Evolutionary conservation across 2,797 vertebrate genomes (phyloP), one percentile per base, ranked within the genome.

Genomic region (Sebastes alutus): DNA sequence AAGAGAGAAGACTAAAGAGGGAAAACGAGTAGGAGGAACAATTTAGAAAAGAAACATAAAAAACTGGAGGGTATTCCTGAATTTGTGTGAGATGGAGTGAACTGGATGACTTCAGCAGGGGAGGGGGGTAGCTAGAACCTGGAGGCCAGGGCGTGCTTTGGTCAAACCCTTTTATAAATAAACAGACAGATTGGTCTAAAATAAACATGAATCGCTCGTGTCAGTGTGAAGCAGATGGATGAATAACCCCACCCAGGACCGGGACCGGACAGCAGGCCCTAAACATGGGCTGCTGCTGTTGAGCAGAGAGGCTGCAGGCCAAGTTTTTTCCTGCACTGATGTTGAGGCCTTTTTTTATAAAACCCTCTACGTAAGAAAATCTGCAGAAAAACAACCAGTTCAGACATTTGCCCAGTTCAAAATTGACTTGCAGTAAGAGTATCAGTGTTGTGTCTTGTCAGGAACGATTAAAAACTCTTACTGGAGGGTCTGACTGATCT

Each of bases 101-200:
- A 60, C 76, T 5, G 59, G 67, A 81, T 78, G 61, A 70, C 65
- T 84, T 72, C 62, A 75, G 60, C 58, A 7, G 32, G 35, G n/a
- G 80, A 61, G 77, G 61, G 42, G 35, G 78, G 18, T 54, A 54
- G 49, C 74, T 77, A 49, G 72, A 83, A 78, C 82, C 81, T 81
- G 27, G 66, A 86, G 90, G 76, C 68, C 75, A 75, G 84, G 87
- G 85, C 33, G 80, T 89, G 78, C 84, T 78, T 35, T 82, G 87
- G 89, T 86, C 77, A 84, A 91, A 75, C 88, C 86, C 80, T 82
- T 90, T 62, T 80, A 71, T 82, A 93, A 93, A 94, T 92, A 94
- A 94, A 91, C 86, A 86, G 71, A 78, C 69, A 89, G 83, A 84
- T 87, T 77, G 71, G 67, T 85, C 77, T 82, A 91, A 90, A 92